Conservation (phyloP, 2,888 invertebrate genomes). For the Dioctria linearis region DNA sequence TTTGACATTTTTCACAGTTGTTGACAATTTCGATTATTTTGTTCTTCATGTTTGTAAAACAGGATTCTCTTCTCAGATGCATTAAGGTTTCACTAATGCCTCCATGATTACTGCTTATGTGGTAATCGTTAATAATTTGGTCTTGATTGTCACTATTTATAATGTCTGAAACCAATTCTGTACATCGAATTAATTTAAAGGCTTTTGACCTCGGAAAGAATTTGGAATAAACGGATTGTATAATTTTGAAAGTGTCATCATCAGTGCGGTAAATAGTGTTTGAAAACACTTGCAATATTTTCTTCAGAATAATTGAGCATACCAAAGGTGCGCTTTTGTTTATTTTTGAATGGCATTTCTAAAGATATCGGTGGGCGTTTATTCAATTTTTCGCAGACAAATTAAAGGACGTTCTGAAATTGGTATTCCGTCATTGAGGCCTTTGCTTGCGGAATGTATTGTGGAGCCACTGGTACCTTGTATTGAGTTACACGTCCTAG, state of each 20-base stretch:
- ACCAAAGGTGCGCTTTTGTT: neutral
- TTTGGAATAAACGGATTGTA: too few relatives aligned
- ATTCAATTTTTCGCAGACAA: too few relatives aligned
- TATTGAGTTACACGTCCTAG: neutral
- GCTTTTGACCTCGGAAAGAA: too few relatives aligned
- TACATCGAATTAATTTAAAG: constrained; percentile 51
- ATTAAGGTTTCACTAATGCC: too few relatives aligned
- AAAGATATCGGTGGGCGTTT: too few relatives aligned
- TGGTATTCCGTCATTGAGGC: constrained; percentile 52
- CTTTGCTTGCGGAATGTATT: constrained; percentile 48
- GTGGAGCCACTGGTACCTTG: constrained; percentile 46
- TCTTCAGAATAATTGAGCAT: constrained; percentile 45
- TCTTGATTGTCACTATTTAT: constrained; percentile 47
- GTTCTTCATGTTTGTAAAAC: constrained; percentile 55
- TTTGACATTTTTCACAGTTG: constrained; percentile 55
- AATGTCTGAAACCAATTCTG: constrained; percentile 22
- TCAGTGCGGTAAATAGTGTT: neutral
- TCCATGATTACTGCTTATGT: constrained; percentile 10
- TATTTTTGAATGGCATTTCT: too few relatives aligned
- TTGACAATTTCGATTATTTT: constrained; percentile 47
- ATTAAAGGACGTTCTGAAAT: constrained; percentile 56
- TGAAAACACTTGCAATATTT: constrained; percentile 32
- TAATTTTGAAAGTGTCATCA: neutral
- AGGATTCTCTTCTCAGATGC: too few relatives aligned
- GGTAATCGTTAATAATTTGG: constrained; percentile 46